These are phyloP conservation scores for Peribatodes rhomboidaria DNA, from an alignment of 2,888 invertebrate species.

Conservation along the genomic window DNA sequence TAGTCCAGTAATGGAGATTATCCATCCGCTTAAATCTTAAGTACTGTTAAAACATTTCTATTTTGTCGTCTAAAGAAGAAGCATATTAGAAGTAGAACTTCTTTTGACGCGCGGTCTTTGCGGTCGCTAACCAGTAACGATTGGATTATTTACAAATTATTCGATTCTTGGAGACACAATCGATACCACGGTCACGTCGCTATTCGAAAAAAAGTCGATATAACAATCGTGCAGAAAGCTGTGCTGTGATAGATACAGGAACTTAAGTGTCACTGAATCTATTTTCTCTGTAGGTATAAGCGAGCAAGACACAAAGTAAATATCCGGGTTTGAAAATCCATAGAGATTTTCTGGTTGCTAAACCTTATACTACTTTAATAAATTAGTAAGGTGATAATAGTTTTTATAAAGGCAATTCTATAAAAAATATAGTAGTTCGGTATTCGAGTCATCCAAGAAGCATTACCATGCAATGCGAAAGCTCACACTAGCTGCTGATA, in stretches of 20 bases:
- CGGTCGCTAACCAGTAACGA: constrained; percentile 68
- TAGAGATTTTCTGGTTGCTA: not conserved
- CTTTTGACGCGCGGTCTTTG: not conserved
- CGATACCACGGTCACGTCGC: constrained; percentile 72
- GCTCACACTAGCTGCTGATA: constrained; percentile 55
- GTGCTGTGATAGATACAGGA: constrained; percentile 61
- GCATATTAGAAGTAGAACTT: constrained; percentile 5
- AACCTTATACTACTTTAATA: too few relatives aligned
- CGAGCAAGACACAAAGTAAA: not conserved
- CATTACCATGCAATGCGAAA: constrained; percentile 67
- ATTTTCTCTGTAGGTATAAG: not conserved
- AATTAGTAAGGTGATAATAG: too few relatives aligned
- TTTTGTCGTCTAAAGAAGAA: not conserved
- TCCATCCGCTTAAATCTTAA: not conserved
- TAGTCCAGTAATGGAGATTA: too few relatives aligned
- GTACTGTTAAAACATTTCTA: constrained; percentile 15
- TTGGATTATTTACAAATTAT: constrained; percentile 78
- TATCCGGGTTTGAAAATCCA: constrained; percentile 10
- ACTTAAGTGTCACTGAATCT: constrained; percentile 32
- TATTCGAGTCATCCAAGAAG: constrained; percentile 60
- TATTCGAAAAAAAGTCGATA: constrained; percentile 66
- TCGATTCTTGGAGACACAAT: constrained; percentile 63
- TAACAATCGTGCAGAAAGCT: constrained; percentile 77
- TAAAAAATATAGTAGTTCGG: too few relatives aligned
- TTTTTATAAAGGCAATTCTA: too few relatives aligned